phyloP scores from a whole-genome alignment of 2,797 vertebrate genomes.

The Nyctibius grandis region DNA sequence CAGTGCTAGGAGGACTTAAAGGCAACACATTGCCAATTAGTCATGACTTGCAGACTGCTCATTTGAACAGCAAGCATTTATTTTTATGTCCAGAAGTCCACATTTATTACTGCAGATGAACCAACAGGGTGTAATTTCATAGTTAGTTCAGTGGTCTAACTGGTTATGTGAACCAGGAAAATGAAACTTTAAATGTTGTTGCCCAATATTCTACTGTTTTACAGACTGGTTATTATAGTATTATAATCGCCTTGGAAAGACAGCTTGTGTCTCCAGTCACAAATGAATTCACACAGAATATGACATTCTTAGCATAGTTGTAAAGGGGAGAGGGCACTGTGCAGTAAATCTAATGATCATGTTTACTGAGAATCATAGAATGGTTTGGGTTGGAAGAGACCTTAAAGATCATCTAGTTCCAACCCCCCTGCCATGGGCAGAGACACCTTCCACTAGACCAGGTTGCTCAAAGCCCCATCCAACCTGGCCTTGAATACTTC shows the following conservation, averaged over 20 bases:
- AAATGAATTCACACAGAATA: neutral
- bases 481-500: too few species aligned
- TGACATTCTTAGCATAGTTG: neutral
- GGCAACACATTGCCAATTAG: neutral
- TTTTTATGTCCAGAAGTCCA: constrained; percentile 16
- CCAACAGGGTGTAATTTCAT: neutral
- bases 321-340: neutral
- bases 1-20: neutral
- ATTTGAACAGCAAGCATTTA: neutral
- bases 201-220: neutral
- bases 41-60: neutral
- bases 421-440: too few species aligned
- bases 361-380: too few species aligned
- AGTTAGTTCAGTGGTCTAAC: neutral
- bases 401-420: too few species aligned
- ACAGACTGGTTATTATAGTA: neutral
- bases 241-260: neutral
- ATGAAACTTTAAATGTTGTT: neutral
- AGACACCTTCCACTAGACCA: too few species aligned
- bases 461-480: too few species aligned
- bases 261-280: neutral
- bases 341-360: neutral
- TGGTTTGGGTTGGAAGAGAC: too few species aligned
- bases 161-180: neutral
- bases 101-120: neutral